phyloP scores from a whole-genome alignment of 1,140 invertebrate species.

The Zaprionus davidi region DNA sequence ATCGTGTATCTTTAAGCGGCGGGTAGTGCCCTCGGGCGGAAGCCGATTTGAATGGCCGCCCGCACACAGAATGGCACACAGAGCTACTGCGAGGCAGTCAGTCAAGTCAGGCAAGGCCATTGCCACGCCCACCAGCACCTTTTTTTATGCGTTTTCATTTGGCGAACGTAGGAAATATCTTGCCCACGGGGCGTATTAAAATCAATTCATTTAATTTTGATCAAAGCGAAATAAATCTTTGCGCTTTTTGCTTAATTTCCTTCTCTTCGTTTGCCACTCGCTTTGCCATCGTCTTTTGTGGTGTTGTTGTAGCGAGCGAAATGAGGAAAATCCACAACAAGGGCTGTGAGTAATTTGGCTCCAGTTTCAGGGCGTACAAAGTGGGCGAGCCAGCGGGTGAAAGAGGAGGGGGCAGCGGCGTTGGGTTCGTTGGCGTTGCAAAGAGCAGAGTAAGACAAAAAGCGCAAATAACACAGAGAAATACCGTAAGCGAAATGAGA shows the following conservation, averaged over 20 bases:
- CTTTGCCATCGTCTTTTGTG: background rate
- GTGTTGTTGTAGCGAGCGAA: constrained; percentile 33
- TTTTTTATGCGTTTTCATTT: constrained; percentile 82
- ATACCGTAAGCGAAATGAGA: constrained; percentile 81
- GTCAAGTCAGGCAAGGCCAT: constrained; percentile 21
- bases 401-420: background rate
- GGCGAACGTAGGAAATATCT: constrained; percentile 76
- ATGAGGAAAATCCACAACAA: constrained; percentile 78
- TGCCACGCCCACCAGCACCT: constrained; percentile 59
- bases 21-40: background rate
- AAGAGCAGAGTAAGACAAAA: constrained; percentile 75
- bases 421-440: constrained; percentile 41
- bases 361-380: constrained; percentile 41
- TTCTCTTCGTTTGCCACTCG: constrained; percentile 44
- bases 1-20: constrained; percentile 59
- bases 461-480: constrained; percentile 73
- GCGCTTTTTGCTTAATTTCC: constrained; percentile 83
- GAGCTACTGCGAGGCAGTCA: constrained; percentile 28
- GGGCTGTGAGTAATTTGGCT: constrained; percentile 77
- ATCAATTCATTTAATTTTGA: constrained; percentile 83
- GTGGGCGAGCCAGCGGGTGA: background rate
- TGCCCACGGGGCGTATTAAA: constrained; percentile 82
- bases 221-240: constrained; percentile 83
- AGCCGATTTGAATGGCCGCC: constrained; percentile 4
- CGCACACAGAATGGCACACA: constrained; percentile 24